phyloP scores from a whole-genome alignment of 2,113 vertebrate genomes.

The Ahaetulla prasina region DNA sequence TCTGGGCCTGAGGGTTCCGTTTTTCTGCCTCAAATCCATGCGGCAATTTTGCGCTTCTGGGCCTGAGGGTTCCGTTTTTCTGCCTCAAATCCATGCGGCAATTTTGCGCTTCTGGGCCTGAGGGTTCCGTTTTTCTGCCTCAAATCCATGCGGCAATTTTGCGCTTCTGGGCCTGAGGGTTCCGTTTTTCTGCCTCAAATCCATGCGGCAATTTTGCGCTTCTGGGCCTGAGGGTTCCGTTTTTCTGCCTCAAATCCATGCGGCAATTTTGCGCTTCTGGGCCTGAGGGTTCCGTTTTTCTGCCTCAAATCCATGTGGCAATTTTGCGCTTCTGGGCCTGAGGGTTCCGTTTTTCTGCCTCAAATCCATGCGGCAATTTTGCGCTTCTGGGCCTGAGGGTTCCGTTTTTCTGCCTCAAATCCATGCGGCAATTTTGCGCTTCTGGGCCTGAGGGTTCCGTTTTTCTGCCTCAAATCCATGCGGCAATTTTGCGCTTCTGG shows the following conservation, averaged over 20 bases:
- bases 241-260: background rate
- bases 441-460: background rate
- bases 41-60: background rate
- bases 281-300: background rate
- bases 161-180: background rate
- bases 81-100: background rate
- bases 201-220: too few species aligned
- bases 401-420: background rate
- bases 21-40: background rate
- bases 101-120: background rate
- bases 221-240: background rate
- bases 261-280: too few species aligned
- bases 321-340: too few species aligned
- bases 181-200: background rate
- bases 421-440: too few species aligned
- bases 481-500: too few species aligned
- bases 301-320: too few species aligned
- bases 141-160: too few species aligned
- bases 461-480: background rate
- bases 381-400: background rate
- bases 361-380: too few species aligned
- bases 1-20: background rate
- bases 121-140: background rate
- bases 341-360: background rate
- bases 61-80: background rate